Percentiles rank a stretch among this genome's conserved stretches.
phyloP scores from a whole-genome alignment of 2,888 invertebrate genomes.

The Agrotis puta region DNA sequence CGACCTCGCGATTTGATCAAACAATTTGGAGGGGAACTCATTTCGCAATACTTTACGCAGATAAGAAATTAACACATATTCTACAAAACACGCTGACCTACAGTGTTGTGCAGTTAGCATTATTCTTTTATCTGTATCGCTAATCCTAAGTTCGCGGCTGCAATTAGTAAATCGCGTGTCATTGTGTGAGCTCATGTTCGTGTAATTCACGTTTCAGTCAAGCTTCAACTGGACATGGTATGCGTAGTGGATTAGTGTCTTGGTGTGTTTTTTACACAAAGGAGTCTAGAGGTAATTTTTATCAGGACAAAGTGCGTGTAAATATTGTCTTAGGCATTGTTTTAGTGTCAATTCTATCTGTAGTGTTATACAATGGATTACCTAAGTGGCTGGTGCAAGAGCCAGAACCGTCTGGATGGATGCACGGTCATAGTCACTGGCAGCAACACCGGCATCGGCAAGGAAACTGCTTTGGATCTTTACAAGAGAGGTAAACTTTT shows the following conservation, averaged over 20 bases:
- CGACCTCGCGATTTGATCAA: slow-evolving; percentile 31
- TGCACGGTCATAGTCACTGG: slow-evolving; percentile 90
- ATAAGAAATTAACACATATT: neutral
- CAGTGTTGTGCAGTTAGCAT: neutral
- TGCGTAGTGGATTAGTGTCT: slow-evolving; percentile 11
- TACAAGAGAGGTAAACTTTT: slow-evolving; percentile 81
- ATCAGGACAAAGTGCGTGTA: neutral
- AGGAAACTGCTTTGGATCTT: slow-evolving; percentile 92
- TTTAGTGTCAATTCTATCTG: neutral
- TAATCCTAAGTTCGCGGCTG: neutral
- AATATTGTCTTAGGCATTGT: neutral
- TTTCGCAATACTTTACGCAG: slow-evolving; percentile 23
- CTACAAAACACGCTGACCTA: neutral
- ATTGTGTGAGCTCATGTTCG: too few species aligned
- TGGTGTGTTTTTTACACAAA: neutral
- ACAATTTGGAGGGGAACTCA: slow-evolving; percentile 30
- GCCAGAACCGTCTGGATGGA: slow-evolving; percentile 89
- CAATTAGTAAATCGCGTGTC: slow-evolving; percentile 11
- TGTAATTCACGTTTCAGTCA: slow-evolving; percentile 5
- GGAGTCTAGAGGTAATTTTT: neutral
- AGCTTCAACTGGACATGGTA: neutral
- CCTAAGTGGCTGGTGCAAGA: slow-evolving; percentile 84
- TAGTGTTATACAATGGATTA: slow-evolving; percentile 72
- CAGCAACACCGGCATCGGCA: slow-evolving; percentile 94
- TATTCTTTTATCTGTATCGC: slow-evolving; percentile 1